These are phyloP conservation scores for Molorchus minor DNA, from an alignment of 2,888 invertebrate species.

Conservation along the genomic window DNA sequence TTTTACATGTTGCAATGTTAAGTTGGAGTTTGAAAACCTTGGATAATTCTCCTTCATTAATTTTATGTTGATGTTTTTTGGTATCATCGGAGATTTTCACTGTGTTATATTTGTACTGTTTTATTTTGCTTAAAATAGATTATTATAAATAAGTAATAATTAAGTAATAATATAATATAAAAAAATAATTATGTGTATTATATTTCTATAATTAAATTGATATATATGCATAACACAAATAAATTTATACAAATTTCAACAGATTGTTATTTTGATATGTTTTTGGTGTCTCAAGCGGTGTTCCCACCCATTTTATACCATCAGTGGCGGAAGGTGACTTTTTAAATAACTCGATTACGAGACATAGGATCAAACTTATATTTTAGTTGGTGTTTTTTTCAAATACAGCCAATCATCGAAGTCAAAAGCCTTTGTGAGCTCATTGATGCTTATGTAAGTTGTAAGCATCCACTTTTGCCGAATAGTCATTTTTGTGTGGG, in stretches of 20 bases:
- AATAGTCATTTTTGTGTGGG: too few relatives aligned
- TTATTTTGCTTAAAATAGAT: constrained; percentile 1
- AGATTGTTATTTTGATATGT: too few relatives aligned
- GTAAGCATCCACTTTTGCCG: too few relatives aligned
- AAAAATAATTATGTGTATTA: constrained; percentile 15
- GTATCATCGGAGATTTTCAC: neutral
- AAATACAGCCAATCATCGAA: too few relatives aligned
- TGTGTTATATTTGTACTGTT: constrained; percentile 11
- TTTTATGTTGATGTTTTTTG: constrained; percentile 9
- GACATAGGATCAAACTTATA: too few relatives aligned
- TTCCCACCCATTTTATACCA: neutral
- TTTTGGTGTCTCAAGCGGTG: neutral
- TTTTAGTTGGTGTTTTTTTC: too few relatives aligned
- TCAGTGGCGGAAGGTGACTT: too few relatives aligned
- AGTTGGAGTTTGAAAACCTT: neutral
- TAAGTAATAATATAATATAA: constrained; percentile 1
- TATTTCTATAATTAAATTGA: constrained; percentile 20
- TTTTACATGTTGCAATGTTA: constrained; percentile 1
- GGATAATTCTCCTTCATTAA: neutral
- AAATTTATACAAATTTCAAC: constrained; percentile 15
- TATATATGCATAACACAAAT: constrained; percentile 6
- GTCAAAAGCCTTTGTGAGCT: too few relatives aligned
- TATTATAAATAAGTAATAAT: neutral
- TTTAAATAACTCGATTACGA: too few relatives aligned
- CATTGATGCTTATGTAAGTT: too few relatives aligned